phyloP scores from a whole-genome alignment of 2,797 vertebrate genomes.

The Coreius guichenoti region DNA sequence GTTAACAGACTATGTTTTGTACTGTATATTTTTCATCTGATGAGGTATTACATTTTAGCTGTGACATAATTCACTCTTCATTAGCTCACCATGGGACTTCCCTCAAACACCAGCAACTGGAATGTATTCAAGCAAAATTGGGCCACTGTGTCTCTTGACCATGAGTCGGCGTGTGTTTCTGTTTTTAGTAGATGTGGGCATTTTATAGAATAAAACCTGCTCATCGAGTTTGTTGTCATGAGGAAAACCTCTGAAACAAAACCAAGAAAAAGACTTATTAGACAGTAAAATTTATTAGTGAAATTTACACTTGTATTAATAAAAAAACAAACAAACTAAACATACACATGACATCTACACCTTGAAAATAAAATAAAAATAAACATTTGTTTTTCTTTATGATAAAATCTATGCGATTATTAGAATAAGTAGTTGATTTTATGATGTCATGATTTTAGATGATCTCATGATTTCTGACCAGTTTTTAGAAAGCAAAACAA shows the following conservation, averaged over 20 bases:
- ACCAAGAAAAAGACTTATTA: background rate
- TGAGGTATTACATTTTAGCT: background rate
- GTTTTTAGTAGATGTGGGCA: slow-evolving; percentile 10
- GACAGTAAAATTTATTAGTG: too few relatives aligned
- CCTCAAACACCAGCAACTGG: slow-evolving; percentile 26
- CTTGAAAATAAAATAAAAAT: too few relatives aligned
- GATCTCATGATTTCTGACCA: background rate
- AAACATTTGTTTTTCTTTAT: background rate
- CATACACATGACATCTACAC: too few relatives aligned
- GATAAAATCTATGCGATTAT: background rate
- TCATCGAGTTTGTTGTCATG: background rate
- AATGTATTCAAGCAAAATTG: slow-evolving; percentile 52
- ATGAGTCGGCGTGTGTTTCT: slow-evolving; percentile 20
- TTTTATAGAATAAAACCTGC: background rate
- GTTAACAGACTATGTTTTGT: slow-evolving; percentile 1
- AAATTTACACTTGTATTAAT: too few relatives aligned
- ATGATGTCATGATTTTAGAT: too few relatives aligned
- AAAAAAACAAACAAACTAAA: too few relatives aligned
- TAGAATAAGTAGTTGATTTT: background rate
- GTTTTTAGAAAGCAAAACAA: background rate
- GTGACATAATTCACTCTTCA: slow-evolving; percentile 49
- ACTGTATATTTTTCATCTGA: background rate
- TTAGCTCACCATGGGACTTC: slow-evolving; percentile 41
- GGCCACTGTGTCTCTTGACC: slow-evolving; percentile 53
- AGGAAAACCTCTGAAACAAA: slow-evolving; percentile 4